phyloP scores from a whole-genome alignment of 2,113 vertebrate species.

The Oryzias curvinotus region DNA sequence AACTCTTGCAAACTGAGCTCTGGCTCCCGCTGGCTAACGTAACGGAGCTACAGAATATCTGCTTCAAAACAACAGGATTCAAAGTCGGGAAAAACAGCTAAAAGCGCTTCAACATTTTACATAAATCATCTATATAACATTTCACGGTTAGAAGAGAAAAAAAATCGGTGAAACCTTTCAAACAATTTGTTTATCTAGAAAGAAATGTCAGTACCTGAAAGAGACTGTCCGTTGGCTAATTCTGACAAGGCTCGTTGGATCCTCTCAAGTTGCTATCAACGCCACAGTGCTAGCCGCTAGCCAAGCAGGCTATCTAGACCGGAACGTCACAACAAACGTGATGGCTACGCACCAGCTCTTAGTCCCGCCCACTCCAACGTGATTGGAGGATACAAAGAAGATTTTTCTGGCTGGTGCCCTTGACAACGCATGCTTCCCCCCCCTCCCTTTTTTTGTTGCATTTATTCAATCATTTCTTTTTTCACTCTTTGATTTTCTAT shows the following conservation, averaged over 20 bases:
- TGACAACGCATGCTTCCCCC: slow-evolving; percentile 20
- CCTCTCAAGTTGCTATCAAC: slow-evolving; percentile 60
- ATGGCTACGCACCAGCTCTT: slow-evolving; percentile 33
- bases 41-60: slow-evolving; percentile 46
- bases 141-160: neutral
- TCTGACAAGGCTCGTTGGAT: slow-evolving; percentile 38
- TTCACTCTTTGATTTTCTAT: too few relatives aligned
- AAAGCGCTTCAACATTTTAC: slow-evolving; percentile 54
- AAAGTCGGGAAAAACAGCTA: slow-evolving; percentile 49
- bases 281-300: slow-evolving; percentile 49
- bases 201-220: slow-evolving; percentile 13
- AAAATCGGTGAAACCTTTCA: neutral
- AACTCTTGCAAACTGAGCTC: slow-evolving; percentile 58
- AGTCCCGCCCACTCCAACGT: slow-evolving; percentile 26
- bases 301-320: slow-evolving; percentile 60
- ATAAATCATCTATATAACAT: slow-evolving; percentile 18
- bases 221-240: slow-evolving; percentile 23
- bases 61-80: slow-evolving; percentile 52
- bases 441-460: too few relatives aligned
- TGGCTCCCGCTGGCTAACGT: slow-evolving; percentile 55
- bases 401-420: slow-evolving; percentile 4
- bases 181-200: slow-evolving; percentile 10
- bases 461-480: slow-evolving; percentile 3
- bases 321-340: slow-evolving; percentile 50
- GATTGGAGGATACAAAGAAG: slow-evolving; percentile 44